Evolutionary conservation across 2,797 vertebrate genomes (phyloP).

Genomic region (Cottoperca gobio): DNA sequence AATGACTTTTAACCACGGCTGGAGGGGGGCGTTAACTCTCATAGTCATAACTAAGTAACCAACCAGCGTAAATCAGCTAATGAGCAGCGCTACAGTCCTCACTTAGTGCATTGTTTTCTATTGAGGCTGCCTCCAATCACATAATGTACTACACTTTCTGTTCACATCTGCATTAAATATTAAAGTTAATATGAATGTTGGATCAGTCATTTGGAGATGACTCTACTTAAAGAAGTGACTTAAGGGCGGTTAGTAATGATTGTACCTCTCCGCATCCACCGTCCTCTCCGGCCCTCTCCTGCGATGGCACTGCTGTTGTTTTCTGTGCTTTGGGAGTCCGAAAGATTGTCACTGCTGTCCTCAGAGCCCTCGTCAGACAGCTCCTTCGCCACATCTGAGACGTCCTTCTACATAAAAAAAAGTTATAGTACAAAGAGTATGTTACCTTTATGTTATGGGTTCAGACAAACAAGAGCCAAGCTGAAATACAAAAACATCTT

Average conservation of each 20-base stretch:
- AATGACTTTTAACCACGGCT: constrained; percentile 32
- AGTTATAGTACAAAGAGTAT: background rate
- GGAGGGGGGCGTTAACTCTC: constrained; percentile 52
- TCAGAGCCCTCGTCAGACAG: constrained; percentile 93
- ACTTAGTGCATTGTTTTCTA: background rate
- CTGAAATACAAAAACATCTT: background rate
- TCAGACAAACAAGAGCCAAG: background rate
- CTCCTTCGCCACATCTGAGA: constrained; percentile 90
- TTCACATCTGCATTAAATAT: background rate
- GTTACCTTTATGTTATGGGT: constrained; percentile 2
- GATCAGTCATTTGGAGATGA: background rate
- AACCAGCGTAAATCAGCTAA: constrained; percentile 23
- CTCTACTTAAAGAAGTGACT: background rate
- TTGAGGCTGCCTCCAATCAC: background rate
- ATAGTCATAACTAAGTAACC: constrained; percentile 14
- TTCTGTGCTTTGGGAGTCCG: constrained; percentile 90
- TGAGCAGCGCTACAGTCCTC: background rate
- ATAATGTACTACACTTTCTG: background rate
- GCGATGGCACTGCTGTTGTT: constrained; percentile 85
- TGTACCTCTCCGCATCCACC: constrained; percentile 95
- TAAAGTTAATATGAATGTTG: background rate
- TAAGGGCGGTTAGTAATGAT: background rate
- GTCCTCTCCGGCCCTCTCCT: constrained; percentile 88
- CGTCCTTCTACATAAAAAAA: constrained; percentile 88
- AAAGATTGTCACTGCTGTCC: constrained; percentile 93